A percentile compares a stretch with the other conserved stretches of the same genome.
Evolutionary conservation across 2,113 vertebrate species (phyloP).

Genomic region (Ornithorhynchus anatinus): DNA sequence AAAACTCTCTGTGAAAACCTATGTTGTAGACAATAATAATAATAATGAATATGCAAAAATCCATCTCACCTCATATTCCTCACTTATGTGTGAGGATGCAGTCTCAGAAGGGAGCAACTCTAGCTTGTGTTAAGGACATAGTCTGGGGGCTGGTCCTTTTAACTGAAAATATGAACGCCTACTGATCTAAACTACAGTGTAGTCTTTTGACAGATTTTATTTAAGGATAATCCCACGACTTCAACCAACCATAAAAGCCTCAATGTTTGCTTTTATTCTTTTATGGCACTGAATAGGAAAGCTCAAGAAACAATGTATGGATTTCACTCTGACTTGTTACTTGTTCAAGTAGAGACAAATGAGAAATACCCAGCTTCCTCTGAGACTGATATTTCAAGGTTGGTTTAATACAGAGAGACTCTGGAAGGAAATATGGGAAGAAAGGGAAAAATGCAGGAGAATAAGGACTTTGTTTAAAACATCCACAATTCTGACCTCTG

Average conservation of each 20-base stretch:
- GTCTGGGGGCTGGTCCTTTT: no score
- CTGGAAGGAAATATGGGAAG: not conserved
- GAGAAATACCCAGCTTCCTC: not conserved
- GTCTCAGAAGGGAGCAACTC: no score
- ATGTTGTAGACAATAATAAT: not conserved
- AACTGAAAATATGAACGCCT: not conserved
- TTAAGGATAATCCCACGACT: not conserved
- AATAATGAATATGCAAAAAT: not conserved
- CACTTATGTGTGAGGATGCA: no score
- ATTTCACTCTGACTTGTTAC: not conserved
- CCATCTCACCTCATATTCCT: not conserved
- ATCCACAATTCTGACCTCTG: not conserved
- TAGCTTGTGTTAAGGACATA: no score
- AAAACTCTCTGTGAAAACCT: not conserved
- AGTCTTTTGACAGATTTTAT: not conserved
- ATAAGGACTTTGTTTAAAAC: no score
- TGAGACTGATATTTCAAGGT: not conserved
- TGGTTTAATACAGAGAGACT: not conserved
- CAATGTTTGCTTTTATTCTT: not conserved
- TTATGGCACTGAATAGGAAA: not conserved
- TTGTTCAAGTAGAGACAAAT: slow-evolving; percentile 4
- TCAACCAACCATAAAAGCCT: not conserved
- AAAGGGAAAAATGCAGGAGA: no score
- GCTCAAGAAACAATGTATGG: not conserved
- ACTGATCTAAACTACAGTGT: not conserved